Conservation (phyloP, 2,888 invertebrate species). For the Halictus ligatus region DNA sequence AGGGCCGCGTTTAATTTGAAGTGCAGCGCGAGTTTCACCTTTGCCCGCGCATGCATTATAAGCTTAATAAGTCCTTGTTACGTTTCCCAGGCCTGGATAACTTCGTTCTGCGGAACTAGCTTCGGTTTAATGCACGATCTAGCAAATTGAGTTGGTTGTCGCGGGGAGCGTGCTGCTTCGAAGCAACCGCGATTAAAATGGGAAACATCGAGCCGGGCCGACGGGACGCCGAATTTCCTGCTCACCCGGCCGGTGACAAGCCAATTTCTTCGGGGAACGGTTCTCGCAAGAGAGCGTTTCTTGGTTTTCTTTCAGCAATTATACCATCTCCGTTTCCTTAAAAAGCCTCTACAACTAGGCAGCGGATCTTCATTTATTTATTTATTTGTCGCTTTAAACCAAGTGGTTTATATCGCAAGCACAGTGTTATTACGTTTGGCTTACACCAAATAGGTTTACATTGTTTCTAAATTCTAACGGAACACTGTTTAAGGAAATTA, state of each 20-base stretch:
- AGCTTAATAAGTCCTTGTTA: constrained; percentile 64
- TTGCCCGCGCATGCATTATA: constrained; percentile 24
- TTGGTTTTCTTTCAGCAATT: background rate
- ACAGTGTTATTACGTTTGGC: too few relatives aligned
- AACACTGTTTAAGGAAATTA: too few relatives aligned
- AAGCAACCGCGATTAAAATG: constrained; percentile 30
- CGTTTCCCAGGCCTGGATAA: constrained; percentile 41
- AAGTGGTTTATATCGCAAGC: too few relatives aligned
- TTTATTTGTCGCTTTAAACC: too few relatives aligned
- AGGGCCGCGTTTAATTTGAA: background rate
- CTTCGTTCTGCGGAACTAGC: constrained; percentile 40
- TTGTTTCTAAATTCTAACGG: too few relatives aligned
- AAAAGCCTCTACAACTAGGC: too few relatives aligned
- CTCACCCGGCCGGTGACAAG: background rate
- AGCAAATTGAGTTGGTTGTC: constrained; percentile 51
- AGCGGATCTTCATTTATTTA: too few relatives aligned
- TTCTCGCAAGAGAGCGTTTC: background rate
- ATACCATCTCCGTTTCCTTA: background rate
- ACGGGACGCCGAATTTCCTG: background rate
- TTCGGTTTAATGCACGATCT: constrained; percentile 49
- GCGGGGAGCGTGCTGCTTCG: constrained; percentile 32
- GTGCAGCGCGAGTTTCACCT: constrained; percentile 10
- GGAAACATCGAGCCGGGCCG: constrained; percentile 34
- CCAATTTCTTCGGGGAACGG: background rate
- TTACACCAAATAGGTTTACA: too few relatives aligned